Evolutionary conservation across 1,140 invertebrate species (phyloP).

Genomic region (Anastrepha ludens): DNA sequence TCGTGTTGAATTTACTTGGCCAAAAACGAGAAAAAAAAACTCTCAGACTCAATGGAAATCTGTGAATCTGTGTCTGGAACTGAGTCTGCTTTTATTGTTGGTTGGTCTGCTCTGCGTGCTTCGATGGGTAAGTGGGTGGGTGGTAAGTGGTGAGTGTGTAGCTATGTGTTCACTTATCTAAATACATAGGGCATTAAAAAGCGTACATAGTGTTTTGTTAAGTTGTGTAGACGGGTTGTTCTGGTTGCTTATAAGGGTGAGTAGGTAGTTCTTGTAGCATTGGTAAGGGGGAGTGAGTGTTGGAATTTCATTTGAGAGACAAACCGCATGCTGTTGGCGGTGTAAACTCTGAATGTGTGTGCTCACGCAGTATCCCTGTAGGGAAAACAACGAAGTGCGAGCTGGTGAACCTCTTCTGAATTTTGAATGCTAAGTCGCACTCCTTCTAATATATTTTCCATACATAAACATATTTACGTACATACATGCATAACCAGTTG

Average conservation of each 20-base stretch:
- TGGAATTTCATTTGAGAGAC: constrained; percentile 26
- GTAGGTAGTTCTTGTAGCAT: not conserved
- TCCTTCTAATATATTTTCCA: no score
- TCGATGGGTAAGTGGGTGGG: not conserved
- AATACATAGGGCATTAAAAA: not conserved
- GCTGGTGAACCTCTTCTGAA: no score
- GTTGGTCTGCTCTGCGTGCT: not conserved
- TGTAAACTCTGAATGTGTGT: not conserved
- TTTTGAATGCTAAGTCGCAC: no score
- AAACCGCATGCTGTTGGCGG: not conserved
- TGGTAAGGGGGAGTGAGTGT: not conserved
- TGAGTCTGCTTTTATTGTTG: not conserved
- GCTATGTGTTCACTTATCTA: not conserved
- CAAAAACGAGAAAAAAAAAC: not conserved
- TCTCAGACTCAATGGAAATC: not conserved
- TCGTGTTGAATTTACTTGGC: constrained; percentile 1
- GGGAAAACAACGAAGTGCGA: no score
- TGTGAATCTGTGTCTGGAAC: constrained; percentile 17
- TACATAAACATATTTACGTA: no score
- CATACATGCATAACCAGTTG: no score
- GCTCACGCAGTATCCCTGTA: no score
- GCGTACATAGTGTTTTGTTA: not conserved
- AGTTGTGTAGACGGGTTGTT: constrained; percentile 14
- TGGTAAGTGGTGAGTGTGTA: not conserved
- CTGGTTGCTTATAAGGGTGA: not conserved